Evolutionary conservation across 1,140 invertebrate genomes (phyloP), one percentile per base, ranked within the genome.

Genomic region (Heliconius melpomene): DNA sequence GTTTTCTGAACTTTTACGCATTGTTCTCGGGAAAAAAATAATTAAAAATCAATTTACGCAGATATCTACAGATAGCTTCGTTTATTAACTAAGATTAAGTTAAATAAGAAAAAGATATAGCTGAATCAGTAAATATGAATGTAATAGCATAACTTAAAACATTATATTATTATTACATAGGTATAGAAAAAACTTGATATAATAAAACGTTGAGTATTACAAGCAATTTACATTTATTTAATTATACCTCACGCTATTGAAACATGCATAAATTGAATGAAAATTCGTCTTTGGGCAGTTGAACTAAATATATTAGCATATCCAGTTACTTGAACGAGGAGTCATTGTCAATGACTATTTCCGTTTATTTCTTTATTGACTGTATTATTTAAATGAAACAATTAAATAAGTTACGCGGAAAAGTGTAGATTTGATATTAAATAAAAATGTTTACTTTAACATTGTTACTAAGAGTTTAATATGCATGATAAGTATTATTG

Each of bases 291-390:
- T 66, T 66, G 26, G 57, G 60, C 60, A 66, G 9, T 66, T 66
- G 60, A 66, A 66, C 60, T 16, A 66, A 66, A 66, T 66, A 66
- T 26, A 66, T 66, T 66, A 66, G 26, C 60, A 66, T 66, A 66
- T 66, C 23, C 60, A 66, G 60, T 66, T 66, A 66, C 23, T 66
- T 66, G 60, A 75, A 75, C 74, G 60, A 46, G 38, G 74, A 36
- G 32, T 38, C 74, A 75, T 75, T 75, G 74, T 75, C 74, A 75
- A 75, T 60, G 54, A 60, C 32, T 20, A 75, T 3, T 66, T 75
- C 74, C 74, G 54, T 1, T 75, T 75, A 75, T 54, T 75, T 75
- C 57, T 60, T 60, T n/a, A 57, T 66, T 66, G 26, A 29, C 60
- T n/a, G 60, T 26, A 66, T 29, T 36, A 36, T 36, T 36, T 29